Base-by-base conservation (phyloP, 2,113 vertebrate species). In the Kryptolebias marmoratus region DNA sequence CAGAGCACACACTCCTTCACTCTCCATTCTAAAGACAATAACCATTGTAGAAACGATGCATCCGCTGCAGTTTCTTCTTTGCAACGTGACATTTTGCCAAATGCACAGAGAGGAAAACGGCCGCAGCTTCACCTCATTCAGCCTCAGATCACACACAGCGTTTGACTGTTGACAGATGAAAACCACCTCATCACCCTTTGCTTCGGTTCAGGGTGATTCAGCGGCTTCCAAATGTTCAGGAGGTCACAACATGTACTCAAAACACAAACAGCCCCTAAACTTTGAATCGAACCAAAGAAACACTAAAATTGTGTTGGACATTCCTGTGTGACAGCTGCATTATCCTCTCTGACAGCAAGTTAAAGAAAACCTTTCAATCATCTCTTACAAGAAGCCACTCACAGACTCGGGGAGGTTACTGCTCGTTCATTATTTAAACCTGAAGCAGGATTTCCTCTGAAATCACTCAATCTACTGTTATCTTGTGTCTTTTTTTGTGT, bases 361-460 rank as follows among this genome's bases (percentile, higher is more conserved):
- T 73, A 80, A 79, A 83, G 76, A 76, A 90, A 91, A 77, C 52
- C 78, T 82, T 71, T 67, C 47, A 61, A 68, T 87, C 81, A 39
- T 84, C 87, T 83, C 64, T 88, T 88, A 48, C 22, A 54, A 54
- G 52, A 22, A 61, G 79, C 79, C 80, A 65, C 66, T 85, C 76
- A 68, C 22, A 36, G 59, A 15, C 50, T 53, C 27, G 69, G 49
- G 36, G 48, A 47, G 53, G 22, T 64, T 59, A 55, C 50, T 47
- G 61, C 52, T 56, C 54, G 22, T 68, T 81, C 77, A 82, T 87
- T 84, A 81, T 56, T 53, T 36, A 4, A 39, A 47, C 74, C 75
- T 50, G 67, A 8, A 77, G 71, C 71, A 27, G 60, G 39, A 42
- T 70, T 57, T 47, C 39, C 75, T 67, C 81, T 70, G 57, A 84